Evolutionary conservation across 2,888 invertebrate species (phyloP), one percentile per base, ranked within the genome.

Genomic region (Brachyopa scutellaris): DNA sequence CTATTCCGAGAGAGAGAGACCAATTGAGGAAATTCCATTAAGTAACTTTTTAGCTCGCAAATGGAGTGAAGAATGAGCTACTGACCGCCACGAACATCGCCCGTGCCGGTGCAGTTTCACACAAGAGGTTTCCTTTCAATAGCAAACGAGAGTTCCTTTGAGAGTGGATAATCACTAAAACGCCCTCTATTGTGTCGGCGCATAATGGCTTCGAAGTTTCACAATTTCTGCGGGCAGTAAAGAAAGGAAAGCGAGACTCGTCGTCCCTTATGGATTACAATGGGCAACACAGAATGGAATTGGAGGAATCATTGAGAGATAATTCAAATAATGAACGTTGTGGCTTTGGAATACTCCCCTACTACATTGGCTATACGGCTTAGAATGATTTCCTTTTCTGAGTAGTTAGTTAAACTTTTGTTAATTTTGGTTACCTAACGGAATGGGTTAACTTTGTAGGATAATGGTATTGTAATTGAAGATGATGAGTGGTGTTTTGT

Each of bases 21-120:
- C 72, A 73, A 61, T 83, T 29, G 72, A 72, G 42, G 55, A 78
- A 67, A 83, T 73, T 83, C 83, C 78, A 83, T 78, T 83, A 78
- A 57, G 45, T 57, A 77, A 72, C 64, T 66, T 66, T 77, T 70
- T 49, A 61, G 67, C 47, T 64, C 51, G 40, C 19, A 40, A n/a
- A 45, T 9, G n/a, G 9, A 38, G 19, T 19, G 11, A 55, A 17
- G 29, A 38, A 49, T 42, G 5, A 38, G 17, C 17, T 42, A 64
- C 13, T 64, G 70, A 47, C 42, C 66, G 55, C 49, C 53, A 59
- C 49, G 15, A 45, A 57, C 7, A 40, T 36, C 19, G n/a, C 26
- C n/a, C n/a, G n/a, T n/a, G n/a, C 13, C 31, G 55, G 7, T 80
- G 69, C 80, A 76, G 57, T 70, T 64, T 51, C 62, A 66, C 66